Evolutionary conservation across 2,797 vertebrate genomes (phyloP), one percentile per base, ranked within the genome.

Genomic region (Myoxocephalus aenaeus): DNA sequence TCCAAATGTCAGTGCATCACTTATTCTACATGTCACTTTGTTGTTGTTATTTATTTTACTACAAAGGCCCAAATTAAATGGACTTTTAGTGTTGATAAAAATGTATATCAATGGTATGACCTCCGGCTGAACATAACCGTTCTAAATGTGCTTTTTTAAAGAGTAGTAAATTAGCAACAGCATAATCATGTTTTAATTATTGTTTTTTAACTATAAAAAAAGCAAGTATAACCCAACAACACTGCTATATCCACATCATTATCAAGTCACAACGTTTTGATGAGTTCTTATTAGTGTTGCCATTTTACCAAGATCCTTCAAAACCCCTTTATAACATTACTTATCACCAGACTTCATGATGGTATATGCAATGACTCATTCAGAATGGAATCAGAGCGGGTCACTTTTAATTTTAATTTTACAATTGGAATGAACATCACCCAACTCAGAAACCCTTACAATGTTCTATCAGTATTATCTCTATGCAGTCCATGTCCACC

Each of bases 1-100:
- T 83, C 29, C 15, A 88, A 73, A 32, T 98, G 98, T 98, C n/a
- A 96, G 97, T 94, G 10, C 17, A 38, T 34, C 5, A 4, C 50
- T 11, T 50, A 11, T 25, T 40, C 17, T 68, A 10, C 20, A 51
- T 3, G 1, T 4, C 51, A 15, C 10, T n/a, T 42, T 1, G 40
- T 13, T 32, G 42, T 56, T 32, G 1, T 12, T 22, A 10, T 51
- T 25, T 15, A n/a, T 56, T 29, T 56, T 11, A 17, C 54, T 8
- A 8, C 2, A 7, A 32, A 54, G 53, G 22, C 20, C 27, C 1
- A 40, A 11, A 14, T 58, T 3, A 44, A 29, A 12, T 14, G n/a
- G 17, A 34, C 2, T 5, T 53, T 27, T 15, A 15, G 0, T 51
- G 20, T 4, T 32, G 2, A 54, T 51, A 10, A 56, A 67, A 34